Base-by-base conservation (phyloP, 2,113 vertebrate genomes). In the Calyptomena viridis region DNA sequence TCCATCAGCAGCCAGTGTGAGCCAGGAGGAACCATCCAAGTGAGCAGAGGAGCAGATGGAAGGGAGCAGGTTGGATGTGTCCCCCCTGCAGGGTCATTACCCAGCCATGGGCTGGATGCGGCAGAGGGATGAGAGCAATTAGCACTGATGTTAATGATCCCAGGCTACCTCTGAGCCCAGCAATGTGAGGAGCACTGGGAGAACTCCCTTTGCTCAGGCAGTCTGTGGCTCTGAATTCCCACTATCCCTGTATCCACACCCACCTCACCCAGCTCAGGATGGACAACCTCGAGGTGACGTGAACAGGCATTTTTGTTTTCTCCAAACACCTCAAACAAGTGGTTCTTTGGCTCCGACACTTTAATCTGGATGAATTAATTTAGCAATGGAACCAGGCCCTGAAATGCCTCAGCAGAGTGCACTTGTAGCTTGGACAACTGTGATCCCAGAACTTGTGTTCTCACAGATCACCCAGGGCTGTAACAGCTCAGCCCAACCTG, bases 31-130 rank as follows among this genome's bases (percentile, higher is more conserved):
- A 14, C 44, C 3, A 5, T 62, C 71, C 75, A 62, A 67, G 79
- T 31, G 40, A 39, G 50, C 69, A 53, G 86, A 88, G 92, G 20
- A 91, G 92, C 84, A 94, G 87, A 89, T 78, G 74, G 88, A 84
- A 58, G n/a, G 37, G 73, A 91, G 75, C 69, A 67, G 88, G 59
- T 8, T 89, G 59, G 40, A 13, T 13, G 31, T 55, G 40, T 56
- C 28, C 77, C 8, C 55, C 74, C 56, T 46, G 55, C 50, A 21
- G 3, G 14, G 44, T 80, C 67, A 52, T 66, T 84, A 35, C 68
- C 87, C 50, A 44, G 31, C 68, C 73, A 33, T 4, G 4, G 64
- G 40, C 60, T 58, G 47, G 55, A 17, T 81, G 77, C 60, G 17
- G 2, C 4, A 53, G 53, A 42, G 52, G 35, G 83, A 87, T 78